Percentiles rank a stretch among this genome's conserved stretches.
Conservation (phyloP, 2,113 vertebrate species). For the Tapirus terrestris region DNA sequence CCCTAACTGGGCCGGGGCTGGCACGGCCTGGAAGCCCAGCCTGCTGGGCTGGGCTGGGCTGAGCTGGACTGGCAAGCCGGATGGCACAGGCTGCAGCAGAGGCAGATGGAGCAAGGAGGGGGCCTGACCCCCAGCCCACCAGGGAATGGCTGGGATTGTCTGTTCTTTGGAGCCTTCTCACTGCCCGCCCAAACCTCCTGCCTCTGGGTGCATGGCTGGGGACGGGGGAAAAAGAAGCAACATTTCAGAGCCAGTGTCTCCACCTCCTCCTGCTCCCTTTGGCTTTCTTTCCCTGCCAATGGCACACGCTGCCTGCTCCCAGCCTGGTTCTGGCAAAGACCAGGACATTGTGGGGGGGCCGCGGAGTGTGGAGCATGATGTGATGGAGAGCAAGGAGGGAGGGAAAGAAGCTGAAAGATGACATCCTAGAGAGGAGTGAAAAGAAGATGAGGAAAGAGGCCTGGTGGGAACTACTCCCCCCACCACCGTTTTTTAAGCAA, state of each 20-base stretch:
- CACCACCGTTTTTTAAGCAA: not conserved
- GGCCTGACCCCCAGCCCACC: slow-evolving; percentile 75
- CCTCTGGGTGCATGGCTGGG: slow-evolving; percentile 63
- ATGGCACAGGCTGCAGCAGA: slow-evolving; percentile 66
- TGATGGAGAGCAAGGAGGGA: not conserved
- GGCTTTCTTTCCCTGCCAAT: slow-evolving; percentile 44
- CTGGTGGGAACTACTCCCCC: not conserved
- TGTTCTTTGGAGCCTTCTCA: slow-evolving; percentile 62
- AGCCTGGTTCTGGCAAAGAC: slow-evolving; percentile 52
- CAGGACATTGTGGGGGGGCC: not conserved
- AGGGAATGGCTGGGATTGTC: slow-evolving; percentile 72
- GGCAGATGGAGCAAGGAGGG: slow-evolving; percentile 81
- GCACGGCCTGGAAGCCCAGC: slow-evolving; percentile 58
- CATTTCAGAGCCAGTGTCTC: slow-evolving; percentile 42
- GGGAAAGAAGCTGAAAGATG: not conserved
- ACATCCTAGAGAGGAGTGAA: not conserved
- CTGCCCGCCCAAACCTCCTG: slow-evolving; percentile 55
- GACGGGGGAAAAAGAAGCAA: not conserved
- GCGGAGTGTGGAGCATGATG: too few species aligned
- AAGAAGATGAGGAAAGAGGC: not conserved
- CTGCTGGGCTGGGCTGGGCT: slow-evolving; percentile 55
- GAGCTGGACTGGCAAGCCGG: slow-evolving; percentile 53
- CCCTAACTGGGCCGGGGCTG: not conserved
- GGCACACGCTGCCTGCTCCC: slow-evolving; percentile 21
- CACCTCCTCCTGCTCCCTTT: slow-evolving; percentile 47